Evolutionary conservation across 2,888 invertebrate genomes (phyloP).

Genomic region (Nebria brevicollis): DNA sequence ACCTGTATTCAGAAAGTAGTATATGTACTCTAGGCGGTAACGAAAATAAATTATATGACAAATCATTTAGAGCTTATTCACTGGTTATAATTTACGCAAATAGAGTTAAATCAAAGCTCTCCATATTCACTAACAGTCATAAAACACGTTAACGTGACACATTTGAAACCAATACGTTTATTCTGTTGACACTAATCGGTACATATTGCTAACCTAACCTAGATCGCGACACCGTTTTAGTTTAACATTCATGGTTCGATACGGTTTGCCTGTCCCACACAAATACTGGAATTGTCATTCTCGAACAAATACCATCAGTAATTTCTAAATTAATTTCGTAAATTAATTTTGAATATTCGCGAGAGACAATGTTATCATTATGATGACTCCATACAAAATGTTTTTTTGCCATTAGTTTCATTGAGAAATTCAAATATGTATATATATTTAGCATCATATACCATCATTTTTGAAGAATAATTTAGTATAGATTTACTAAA

Average conservation of each 20-base stretch:
- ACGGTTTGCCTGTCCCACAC: neutral
- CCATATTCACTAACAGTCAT: slow-evolving; percentile 27
- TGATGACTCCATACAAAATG: too few relatives aligned
- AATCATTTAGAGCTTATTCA: neutral
- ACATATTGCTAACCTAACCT: slow-evolving; percentile 6
- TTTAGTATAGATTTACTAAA: too few relatives aligned
- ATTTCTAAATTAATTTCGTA: neutral
- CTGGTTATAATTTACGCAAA: slow-evolving; percentile 13
- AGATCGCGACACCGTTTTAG: neutral
- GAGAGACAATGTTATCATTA: too few relatives aligned
- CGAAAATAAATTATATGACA: neutral
- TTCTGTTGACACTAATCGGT: slow-evolving; percentile 16
- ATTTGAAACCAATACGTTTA: slow-evolving; percentile 33
- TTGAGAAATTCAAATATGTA: too few relatives aligned
- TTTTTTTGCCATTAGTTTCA: too few relatives aligned
- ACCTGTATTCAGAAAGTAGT: neutral
- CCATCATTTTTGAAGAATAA: too few relatives aligned
- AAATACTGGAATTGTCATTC: neutral
- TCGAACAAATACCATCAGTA: neutral
- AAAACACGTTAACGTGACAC: slow-evolving; percentile 35
- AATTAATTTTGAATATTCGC: neutral
- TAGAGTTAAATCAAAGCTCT: slow-evolving; percentile 33
- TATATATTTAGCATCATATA: too few relatives aligned
- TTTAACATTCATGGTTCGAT: slow-evolving; percentile 1
- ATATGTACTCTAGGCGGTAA: neutral